Conservation (phyloP, 2,113 vertebrate species). For the Panthera uncia region DNA sequence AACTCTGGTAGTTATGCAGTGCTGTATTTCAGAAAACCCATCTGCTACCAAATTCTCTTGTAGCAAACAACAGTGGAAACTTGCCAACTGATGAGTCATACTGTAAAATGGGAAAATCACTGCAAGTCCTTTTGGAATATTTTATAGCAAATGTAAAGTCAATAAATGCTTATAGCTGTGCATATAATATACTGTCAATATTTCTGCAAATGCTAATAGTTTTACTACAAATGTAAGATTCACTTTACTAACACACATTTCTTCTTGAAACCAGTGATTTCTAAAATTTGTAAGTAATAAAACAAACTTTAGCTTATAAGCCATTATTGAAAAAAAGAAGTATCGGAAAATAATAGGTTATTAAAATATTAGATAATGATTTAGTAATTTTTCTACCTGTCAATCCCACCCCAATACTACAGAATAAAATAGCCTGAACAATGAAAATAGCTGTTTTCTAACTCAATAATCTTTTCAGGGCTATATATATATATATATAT, state of each 20-base stretch:
- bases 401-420: not conserved
- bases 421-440: not conserved
- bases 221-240: not conserved
- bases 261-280: not conserved
- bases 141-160: conserved; percentile 62
- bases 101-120: conserved; percentile 36
- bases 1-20: not conserved
- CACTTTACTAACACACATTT: not conserved
- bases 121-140: conserved; percentile 54
- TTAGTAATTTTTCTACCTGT: not conserved
- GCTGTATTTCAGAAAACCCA: conserved; percentile 59
- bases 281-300: not conserved
- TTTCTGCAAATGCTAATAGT: not conserved
- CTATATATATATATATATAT: too few relatives aligned
- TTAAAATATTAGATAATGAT: not conserved
- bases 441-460: not conserved
- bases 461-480: too few relatives aligned
- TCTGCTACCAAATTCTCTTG: conserved; percentile 64
- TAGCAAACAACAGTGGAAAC: conserved; percentile 10
- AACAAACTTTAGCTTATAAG: not conserved
- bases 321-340: not conserved
- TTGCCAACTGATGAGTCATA: conserved; percentile 47
- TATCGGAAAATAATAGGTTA: not conserved
- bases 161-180: conserved; percentile 55
- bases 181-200: not conserved